Percentiles rank a stretch among this genome's conserved stretches.
phyloP scores from a whole-genome alignment of 2,888 invertebrate genomes.

The Trachelus troglodyta region DNA sequence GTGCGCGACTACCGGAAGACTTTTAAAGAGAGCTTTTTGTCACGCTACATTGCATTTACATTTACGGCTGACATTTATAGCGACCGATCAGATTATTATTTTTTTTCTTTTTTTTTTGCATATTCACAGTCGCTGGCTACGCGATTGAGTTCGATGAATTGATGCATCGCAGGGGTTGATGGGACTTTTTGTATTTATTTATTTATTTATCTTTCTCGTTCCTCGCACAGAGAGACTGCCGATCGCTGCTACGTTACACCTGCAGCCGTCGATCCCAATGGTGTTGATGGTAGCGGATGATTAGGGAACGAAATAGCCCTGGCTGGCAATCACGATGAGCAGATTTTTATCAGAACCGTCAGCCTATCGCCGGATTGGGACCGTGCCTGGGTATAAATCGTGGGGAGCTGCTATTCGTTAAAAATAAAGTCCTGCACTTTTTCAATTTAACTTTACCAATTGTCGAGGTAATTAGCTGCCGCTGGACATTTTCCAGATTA shows the following conservation, averaged over 20 bases:
- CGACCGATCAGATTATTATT: not conserved
- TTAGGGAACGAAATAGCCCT: conserved; percentile 18
- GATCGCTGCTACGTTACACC: too few species aligned
- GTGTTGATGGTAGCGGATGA: not conserved
- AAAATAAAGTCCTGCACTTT: conserved; percentile 17
- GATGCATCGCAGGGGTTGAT: not conserved
- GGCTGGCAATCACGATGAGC: conserved; percentile 29
- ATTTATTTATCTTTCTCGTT: not conserved
- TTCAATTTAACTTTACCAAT: conserved; percentile 50
- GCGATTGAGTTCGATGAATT: not conserved
- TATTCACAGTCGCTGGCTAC: not conserved
- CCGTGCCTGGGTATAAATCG: not conserved
- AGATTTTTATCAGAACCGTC: conserved; percentile 28
- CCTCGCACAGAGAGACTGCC: not conserved
- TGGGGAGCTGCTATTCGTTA: not conserved
- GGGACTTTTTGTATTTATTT: not conserved
- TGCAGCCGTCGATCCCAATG: not conserved
- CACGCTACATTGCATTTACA: not conserved
- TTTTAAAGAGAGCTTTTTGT: not conserved
- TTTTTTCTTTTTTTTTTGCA: not conserved
- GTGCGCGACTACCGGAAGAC: not conserved
- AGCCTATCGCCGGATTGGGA: not conserved
- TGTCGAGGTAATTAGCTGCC: conserved; percentile 42
- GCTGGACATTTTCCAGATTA: conserved; percentile 45
- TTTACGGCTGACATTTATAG: not conserved